Percentiles rank a stretch among this genome's conserved stretches.
Conservation (phyloP, 53 echinoderm and acorn worm species). For the Apostichopus leukothele region DNA sequence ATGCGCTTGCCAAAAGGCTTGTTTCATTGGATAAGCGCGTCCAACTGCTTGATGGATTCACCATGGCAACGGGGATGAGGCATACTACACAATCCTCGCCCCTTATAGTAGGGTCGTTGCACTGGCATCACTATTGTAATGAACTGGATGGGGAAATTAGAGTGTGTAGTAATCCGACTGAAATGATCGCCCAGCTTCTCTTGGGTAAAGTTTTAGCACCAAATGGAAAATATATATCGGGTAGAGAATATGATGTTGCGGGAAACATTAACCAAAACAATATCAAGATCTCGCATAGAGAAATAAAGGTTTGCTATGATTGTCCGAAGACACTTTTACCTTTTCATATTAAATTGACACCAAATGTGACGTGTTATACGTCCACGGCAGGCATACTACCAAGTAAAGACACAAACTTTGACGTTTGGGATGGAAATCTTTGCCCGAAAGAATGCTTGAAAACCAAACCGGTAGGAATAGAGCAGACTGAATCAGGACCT, state of each 20-base stretch:
- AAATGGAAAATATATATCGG: not conserved
- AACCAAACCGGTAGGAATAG: not conserved
- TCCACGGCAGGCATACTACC: not conserved
- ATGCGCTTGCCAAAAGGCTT: not conserved
- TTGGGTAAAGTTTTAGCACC: conserved; percentile 8
- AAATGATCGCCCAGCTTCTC: conserved; percentile 17
- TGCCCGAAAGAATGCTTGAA: conserved; percentile 4
- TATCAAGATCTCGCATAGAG: not conserved
- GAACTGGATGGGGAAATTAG: conserved; percentile 21
- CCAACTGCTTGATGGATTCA: not conserved
- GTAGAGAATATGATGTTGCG: not conserved
- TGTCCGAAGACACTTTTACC: not conserved
- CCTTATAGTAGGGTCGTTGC: not conserved
- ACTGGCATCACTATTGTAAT: conserved; percentile 17
- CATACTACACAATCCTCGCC: not conserved
- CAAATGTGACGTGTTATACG: not conserved
- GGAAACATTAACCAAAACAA: not conserved
- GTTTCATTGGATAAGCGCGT: not conserved
- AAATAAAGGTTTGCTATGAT: conserved; percentile 2
- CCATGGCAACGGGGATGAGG: conserved; percentile 9
- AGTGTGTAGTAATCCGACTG: conserved; percentile 15
- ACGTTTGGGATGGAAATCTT: conserved; percentile 6
- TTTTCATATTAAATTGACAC: conserved; percentile 5
- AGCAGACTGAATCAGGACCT: not conserved
- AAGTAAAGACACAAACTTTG: not conserved